Evolutionary conservation across 2,797 vertebrate genomes (phyloP), one percentile per base, ranked within the genome.

Genomic region (Choloepus didactylus): DNA sequence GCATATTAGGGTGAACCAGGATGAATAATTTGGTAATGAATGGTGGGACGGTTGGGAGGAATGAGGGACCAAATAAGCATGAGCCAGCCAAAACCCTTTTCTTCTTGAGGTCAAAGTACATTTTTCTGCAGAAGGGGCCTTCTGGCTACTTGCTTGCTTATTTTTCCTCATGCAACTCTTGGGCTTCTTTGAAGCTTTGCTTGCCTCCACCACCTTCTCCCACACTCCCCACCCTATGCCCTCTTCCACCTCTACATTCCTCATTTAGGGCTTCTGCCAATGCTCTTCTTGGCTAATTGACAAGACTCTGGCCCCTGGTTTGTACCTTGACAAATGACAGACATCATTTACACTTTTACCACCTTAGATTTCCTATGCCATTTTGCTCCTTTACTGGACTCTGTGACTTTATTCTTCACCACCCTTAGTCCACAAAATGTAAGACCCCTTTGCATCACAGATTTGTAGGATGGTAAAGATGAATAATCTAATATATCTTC

Each of bases 21-120:
- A 80, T 72, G 70, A 95, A 94, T 66, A 79, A 86, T 89, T 92
- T 96, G 83, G 62, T 64, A 84, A 76, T 77, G 60, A 90, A 51
- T 76, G 35, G 21, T 80, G 90, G 89, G 44, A 75, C 67, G 9
- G n/a, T 82, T 92, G 86, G 35, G n/a, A 88, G 27, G 41, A 89
- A 83, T 31, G 21, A 76, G 64, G 66, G 12, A 56, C 29, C 29
- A 69, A 60, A n/a, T 60, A 73, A 87, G 15, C 9, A 91, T 56
- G 54, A n/a, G 38, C 46, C 19, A 70, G 31, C 44, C n/a, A 59
- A 87, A 90, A 77, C 6, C 6, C 64, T 46, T 76, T 64, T 51
- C 27, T 85, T 56, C 38, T 49, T 86, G 29, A 87, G 60, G 27
- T 14, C 59, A 85, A 62, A 91, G 35, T 41, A 64, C 46, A 18